Evolutionary conservation across 2,113 vertebrate species (phyloP), one percentile per base, ranked within the genome.

Genomic region (Capreolus pygargus): DNA sequence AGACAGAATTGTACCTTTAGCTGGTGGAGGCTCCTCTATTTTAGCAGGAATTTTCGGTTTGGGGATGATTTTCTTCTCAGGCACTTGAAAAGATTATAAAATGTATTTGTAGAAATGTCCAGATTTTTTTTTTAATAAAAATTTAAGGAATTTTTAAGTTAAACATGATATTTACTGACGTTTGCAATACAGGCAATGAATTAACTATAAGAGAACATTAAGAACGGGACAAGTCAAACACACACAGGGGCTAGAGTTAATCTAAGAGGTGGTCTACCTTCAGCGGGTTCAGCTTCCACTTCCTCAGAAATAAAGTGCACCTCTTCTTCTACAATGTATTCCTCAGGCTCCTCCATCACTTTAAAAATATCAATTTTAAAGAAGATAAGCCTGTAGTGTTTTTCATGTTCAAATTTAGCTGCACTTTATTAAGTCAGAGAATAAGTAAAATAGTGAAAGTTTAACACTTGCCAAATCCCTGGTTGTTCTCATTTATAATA

Each of bases 81-180:
- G 94, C 97, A 98, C 99, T 99, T 99, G 91, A 99, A 99, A 98
- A 99, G 96, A 98, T 99, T 94, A 98, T 78, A 98, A 94, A 94
- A 97, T 55, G 76, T 0, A 92, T 39, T 98, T 98, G 98, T 98
- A 97, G 89, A 96, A 92, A 91, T 84, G 70, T 78, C 54, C 13
- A 85, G 14, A 67, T 78, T 93, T 97, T n/a, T n/a, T 95, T 96
- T 83, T 76, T 19, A 43, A 84, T 78, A 89, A 81, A 96, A 84
- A 60, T 30, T 0, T 76, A 89, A 60, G 19, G 6, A 70, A 11
- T 58, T 30, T 96, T 92, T 85, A 60, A 57, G 82, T 86, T 92
- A 87, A n/a, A 52, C n/a, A 95, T 50, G 23, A 30, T n/a, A 79
- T 67, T 85, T 76, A 93, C 25, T 3, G 36, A 95, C 14, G 64